Evolutionary conservation across 1,140 invertebrate species (phyloP), one percentile per base, ranked within the genome.

Genomic region (Globodera rostochiensis): DNA sequence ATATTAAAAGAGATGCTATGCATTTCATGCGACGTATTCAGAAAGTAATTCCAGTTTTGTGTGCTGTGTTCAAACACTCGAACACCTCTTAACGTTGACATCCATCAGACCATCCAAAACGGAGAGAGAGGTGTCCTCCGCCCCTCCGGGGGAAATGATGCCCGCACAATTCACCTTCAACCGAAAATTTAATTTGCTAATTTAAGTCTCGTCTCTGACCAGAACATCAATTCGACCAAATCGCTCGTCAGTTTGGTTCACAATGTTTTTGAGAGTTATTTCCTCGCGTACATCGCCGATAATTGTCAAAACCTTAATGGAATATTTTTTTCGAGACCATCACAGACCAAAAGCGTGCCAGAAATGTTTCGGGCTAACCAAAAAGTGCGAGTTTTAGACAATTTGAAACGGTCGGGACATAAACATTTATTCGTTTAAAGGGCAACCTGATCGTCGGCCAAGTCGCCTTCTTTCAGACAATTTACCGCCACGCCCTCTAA

Each of bases 81-180:
- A 11, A 6, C 21, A 81, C 84, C 85, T 85, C 87, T 94, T 92
- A 2, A 96, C 93, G 91, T 97, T 97, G 13, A 94, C 92, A 86
- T 94, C 94, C 91, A 96, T 95, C 0, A 95, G 87, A 74, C 93
- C 90, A 85, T 97, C 95, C 90, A 93, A 96, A 86, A 95, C 84
- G 13, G 84, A 76, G 11, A 73, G 94, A 70, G 92, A 93, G 0
- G 94, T 95, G 81, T 92, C 94, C 91, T 96, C 95, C 85, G 96
- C 95, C 9, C 91, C 92, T 70, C 95, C 96, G 71, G 89, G 91
- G 88, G 94, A 94, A 25, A 97, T 89, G 78, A 95, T 93, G 6
- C 95, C 95, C 60, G 95, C 95, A 92, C 94, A 95, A 90, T 84
- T 97, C 0, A 97, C 90, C 91, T 88, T 25, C 50, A 83, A 73